A percentile compares a stretch with the other conserved stretches of the same genome.
phyloP scores from a whole-genome alignment of 2,888 invertebrate genomes.

The Drosophila melanosoma region DNA sequence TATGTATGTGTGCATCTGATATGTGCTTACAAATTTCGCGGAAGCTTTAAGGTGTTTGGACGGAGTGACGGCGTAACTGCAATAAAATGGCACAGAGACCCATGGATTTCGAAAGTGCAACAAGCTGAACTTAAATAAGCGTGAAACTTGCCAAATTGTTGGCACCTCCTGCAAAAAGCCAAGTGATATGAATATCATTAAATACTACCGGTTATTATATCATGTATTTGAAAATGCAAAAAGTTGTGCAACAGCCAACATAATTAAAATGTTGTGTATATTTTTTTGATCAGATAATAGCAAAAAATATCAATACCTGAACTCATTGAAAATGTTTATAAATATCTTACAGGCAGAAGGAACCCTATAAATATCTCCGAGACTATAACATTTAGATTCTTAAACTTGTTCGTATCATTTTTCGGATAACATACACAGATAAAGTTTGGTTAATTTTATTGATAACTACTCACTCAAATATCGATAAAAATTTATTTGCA shows the following conservation, averaged over 20 bases:
- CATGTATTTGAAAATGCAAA: background rate
- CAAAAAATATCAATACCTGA: background rate
- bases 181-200: conserved; percentile 50
- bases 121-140: conserved; percentile 59
- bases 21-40: conserved; percentile 16
- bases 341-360: no score
- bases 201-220: conserved; percentile 33
- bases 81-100: conserved; percentile 32
- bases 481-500: background rate
- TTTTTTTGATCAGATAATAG: background rate
- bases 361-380: background rate
- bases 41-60: conserved; percentile 29
- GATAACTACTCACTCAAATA: background rate
- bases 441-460: background rate
- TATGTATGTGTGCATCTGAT: background rate
- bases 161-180: conserved; percentile 11
- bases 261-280: background rate
- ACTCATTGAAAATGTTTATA: background rate
- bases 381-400: background rate
- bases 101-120: conserved; percentile 53
- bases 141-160: conserved; percentile 60
- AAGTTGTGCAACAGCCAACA: background rate
- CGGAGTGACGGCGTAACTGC: conserved; percentile 29
- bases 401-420: background rate
- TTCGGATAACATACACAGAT: background rate